Percentiles rank a stretch among this genome's conserved stretches.
Conservation (phyloP, 1,140 invertebrate genomes). For the Cherax quadricarinatus region DNA sequence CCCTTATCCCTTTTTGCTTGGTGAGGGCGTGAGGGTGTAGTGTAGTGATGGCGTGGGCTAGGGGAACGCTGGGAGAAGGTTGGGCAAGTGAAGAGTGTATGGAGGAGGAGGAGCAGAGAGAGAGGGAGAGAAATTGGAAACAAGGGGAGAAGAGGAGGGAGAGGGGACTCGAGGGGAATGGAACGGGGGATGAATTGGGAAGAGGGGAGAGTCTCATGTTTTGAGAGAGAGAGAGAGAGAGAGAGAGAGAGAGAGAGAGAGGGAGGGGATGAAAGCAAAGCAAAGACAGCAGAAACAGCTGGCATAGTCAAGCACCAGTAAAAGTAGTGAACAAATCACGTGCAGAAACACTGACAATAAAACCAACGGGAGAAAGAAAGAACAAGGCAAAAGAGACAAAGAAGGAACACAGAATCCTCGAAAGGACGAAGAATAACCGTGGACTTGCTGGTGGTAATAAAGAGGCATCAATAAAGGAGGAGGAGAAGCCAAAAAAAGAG, state of each 20-base stretch:
- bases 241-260: neutral
- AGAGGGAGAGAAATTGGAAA: conserved; percentile 6
- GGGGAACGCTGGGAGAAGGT: neutral
- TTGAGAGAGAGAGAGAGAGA: conserved; percentile 16
- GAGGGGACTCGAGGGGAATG: neutral
- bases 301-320: too few species aligned
- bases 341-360: neutral
- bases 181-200: neutral
- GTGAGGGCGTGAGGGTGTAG: neutral
- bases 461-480: neutral
- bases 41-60: neutral
- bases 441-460: too few species aligned
- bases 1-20: conserved; percentile 35
- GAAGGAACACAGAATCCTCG: too few species aligned
- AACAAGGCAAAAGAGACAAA: too few species aligned
- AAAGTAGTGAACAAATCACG: too few species aligned
- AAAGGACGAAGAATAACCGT: too few species aligned
- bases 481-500: neutral
- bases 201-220: neutral
- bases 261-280: neutral
- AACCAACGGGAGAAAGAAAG: conserved; percentile 9
- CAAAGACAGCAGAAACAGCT: neutral
- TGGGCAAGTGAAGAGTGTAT: neutral
- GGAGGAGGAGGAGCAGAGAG: neutral
- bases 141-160: conserved; percentile 17